Conservation (phyloP, 1,140 invertebrate species). For the Papilio machaon region DNA sequence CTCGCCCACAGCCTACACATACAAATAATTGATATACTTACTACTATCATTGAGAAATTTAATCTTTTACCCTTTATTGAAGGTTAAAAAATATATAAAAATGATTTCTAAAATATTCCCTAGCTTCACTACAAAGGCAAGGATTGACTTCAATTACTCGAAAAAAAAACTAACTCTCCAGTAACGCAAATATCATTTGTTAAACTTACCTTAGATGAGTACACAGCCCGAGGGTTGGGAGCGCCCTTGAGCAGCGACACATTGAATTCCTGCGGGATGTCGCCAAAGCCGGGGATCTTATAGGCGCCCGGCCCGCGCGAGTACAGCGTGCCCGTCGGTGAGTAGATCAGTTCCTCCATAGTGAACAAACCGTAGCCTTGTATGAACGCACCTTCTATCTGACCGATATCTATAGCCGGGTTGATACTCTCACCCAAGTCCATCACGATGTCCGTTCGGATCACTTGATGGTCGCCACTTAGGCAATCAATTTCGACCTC, state of each 20-base stretch:
- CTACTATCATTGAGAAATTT: no score
- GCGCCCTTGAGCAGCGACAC: slow-evolving; percentile 94
- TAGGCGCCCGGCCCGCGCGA: slow-evolving; percentile 96
- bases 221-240: slow-evolving; percentile 94
- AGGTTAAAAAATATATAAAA: neutral
- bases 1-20: slow-evolving; percentile 93
- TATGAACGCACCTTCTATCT: slow-evolving; percentile 96
- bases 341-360: slow-evolving; percentile 94
- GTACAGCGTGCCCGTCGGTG: slow-evolving; percentile 90
- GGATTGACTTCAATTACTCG: no score
- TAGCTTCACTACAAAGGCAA: neutral
- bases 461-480: slow-evolving; percentile 93
- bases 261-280: slow-evolving; percentile 96
- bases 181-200: neutral
- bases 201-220: slow-evolving; percentile 93
- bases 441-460: slow-evolving; percentile 97
- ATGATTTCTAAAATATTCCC: neutral
- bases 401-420: slow-evolving; percentile 97
- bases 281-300: slow-evolving; percentile 95
- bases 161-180: neutral
- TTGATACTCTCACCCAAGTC: slow-evolving; percentile 95
- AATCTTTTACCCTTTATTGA: no score
- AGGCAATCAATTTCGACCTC: slow-evolving; percentile 95
- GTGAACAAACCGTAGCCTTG: slow-evolving; percentile 97
- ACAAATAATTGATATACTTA: slow-evolving; percentile 18